Conservation (phyloP, 1,140 invertebrate genomes). For the Lucilia cuprina region DNA sequence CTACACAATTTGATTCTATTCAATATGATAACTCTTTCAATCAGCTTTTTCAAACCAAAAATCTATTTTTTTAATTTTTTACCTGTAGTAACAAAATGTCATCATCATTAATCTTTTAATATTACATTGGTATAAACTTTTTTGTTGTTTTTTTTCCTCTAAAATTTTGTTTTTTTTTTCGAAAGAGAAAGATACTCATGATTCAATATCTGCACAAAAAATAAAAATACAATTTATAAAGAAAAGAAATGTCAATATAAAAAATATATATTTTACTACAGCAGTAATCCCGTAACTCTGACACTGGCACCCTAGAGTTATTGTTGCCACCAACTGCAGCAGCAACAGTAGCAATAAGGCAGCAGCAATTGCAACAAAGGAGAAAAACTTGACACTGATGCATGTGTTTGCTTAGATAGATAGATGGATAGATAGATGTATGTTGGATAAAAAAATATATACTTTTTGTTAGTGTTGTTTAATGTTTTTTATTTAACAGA, state of each 20-base stretch:
- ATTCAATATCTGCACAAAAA: not conserved
- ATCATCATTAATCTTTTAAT: conserved; percentile 12
- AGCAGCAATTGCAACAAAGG: not conserved
- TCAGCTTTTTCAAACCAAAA: not conserved
- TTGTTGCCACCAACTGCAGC: not conserved
- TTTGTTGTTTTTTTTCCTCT: not conserved
- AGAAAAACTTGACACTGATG: not conserved
- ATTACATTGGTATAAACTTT: not conserved
- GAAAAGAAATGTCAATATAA: not conserved
- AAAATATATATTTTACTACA: not conserved
- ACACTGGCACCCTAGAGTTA: not conserved
- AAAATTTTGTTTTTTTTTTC: not conserved
- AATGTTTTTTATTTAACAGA: not conserved
- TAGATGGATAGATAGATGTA: not conserved
- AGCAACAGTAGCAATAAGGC: not conserved
- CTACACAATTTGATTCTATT: not conserved
- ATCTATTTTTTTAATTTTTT: not conserved
- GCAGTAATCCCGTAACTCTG: not conserved
- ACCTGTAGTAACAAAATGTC: conserved; percentile 6
- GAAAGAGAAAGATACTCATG: not conserved
- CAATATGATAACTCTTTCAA: not conserved
- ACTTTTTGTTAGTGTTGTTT: not conserved
- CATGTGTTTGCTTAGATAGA: conserved; percentile 5
- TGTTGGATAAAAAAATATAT: not conserved
- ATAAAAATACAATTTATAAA: not conserved